A percentile compares a stretch with the other conserved stretches of the same genome.
phyloP scores from a whole-genome alignment of 2,113 vertebrate species.

The Myanophis thanlyinensis region DNA sequence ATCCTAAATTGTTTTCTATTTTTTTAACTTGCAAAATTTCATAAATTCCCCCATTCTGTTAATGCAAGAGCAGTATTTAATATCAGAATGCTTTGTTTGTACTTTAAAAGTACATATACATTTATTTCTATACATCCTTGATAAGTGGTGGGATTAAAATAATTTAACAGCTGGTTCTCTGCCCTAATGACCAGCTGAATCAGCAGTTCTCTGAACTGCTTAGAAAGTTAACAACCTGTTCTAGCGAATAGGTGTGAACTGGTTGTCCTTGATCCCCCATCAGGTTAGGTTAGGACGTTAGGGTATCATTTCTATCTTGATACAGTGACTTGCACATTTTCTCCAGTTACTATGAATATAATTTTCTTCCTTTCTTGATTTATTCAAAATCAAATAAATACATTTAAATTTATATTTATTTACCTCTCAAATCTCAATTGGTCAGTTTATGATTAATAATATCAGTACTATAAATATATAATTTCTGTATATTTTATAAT shows the following conservation, averaged over 20 bases:
- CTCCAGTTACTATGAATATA: neutral
- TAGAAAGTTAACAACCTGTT: too few relatives aligned
- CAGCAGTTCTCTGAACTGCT: too few relatives aligned
- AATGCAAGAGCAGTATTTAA: neutral
- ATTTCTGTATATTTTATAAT: neutral
- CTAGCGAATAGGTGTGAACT: too few relatives aligned
- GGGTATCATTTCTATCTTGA: neutral
- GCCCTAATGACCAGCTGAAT: too few relatives aligned
- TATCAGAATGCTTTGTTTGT: neutral
- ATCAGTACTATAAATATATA: neutral
- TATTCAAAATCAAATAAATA: neutral
- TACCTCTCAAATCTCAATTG: neutral
- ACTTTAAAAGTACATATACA: neutral
- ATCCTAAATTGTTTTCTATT: neutral
- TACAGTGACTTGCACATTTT: neutral
- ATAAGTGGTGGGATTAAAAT: too few relatives aligned
- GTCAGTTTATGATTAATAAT: neutral
- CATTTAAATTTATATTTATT: neutral
- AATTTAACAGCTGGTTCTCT: too few relatives aligned
- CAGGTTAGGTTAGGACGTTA: neutral
- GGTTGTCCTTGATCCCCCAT: neutral
- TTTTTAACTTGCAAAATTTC: neutral
- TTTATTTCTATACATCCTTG: neutral
- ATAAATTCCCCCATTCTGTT: neutral
- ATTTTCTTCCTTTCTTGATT: neutral